phyloP scores from a whole-genome alignment of 2,113 vertebrate genomes.

The Xerus inauris region DNA sequence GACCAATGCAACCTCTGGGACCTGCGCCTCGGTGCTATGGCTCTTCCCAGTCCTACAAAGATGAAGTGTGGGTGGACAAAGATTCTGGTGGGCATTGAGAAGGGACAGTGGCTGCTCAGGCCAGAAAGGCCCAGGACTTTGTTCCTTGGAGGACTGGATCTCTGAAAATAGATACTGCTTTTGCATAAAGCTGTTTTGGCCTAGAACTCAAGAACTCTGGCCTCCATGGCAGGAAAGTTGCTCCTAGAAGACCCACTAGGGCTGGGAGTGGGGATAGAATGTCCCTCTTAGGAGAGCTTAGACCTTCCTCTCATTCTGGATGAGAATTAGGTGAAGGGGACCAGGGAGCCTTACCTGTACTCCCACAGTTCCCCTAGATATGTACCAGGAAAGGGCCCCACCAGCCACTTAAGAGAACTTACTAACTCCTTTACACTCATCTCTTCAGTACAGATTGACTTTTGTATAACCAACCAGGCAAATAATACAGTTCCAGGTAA shows the following conservation, averaged over 20 bases:
- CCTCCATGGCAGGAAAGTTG: neutral
- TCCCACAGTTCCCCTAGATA: neutral
- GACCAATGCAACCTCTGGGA: neutral
- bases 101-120: neutral
- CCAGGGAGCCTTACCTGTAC: neutral
- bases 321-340: neutral
- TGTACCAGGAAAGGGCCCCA: neutral
- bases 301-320: neutral
- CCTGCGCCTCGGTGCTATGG: accelerated
- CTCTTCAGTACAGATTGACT: neutral
- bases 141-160: neutral
- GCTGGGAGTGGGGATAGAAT: no score
- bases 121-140: neutral
- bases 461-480: slow-evolving; percentile 66
- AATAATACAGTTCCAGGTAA: slow-evolving; percentile 64
- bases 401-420: neutral
- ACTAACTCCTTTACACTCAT: neutral
- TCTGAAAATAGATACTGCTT: neutral
- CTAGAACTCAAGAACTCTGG: neutral
- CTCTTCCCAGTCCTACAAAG: neutral
- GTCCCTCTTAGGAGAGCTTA: neutral
- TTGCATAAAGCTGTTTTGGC: neutral
- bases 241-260: neutral
- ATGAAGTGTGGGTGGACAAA: no score
- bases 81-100: neutral